Percentiles rank a stretch among this genome's conserved stretches.
phyloP scores from a whole-genome alignment of 2,113 vertebrate species.

The Sinocyclocheilus rhinocerous region DNA sequence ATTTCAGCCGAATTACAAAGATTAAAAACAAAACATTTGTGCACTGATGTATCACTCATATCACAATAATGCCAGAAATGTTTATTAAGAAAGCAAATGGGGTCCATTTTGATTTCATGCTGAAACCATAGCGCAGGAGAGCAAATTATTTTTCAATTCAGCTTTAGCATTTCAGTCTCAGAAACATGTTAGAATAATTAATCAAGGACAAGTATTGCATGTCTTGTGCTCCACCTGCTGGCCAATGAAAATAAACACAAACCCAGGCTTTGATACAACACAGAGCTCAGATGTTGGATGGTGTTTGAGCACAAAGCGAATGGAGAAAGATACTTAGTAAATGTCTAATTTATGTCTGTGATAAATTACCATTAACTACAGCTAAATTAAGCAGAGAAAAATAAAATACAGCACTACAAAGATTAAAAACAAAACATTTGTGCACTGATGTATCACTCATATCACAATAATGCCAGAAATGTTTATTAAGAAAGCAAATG shows the following conservation, averaged over 20 bases:
- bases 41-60: not conserved
- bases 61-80: not conserved
- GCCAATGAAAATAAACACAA: constrained; percentile 48
- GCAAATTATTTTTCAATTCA: not conserved
- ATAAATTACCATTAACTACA: not conserved
- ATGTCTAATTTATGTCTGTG: not conserved
- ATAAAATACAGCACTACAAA: not conserved
- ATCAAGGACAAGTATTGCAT: constrained; percentile 45
- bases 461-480: not conserved
- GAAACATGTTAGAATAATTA: not conserved
- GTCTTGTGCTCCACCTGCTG: constrained; percentile 77
- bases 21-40: not conserved
- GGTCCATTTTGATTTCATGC: not conserved
- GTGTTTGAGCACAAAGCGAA: not conserved
- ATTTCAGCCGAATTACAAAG: not conserved
- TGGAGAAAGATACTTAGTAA: not conserved
- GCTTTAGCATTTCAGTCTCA: not conserved
- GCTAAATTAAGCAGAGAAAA: not conserved
- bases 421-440: too few species aligned
- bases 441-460: not conserved
- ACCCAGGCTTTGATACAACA: not conserved
- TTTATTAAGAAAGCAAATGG: constrained; percentile 27
- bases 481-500: constrained; percentile 24
- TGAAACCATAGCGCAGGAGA: not conserved
- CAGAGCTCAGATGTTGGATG: not conserved